Base-by-base conservation (phyloP, 2,888 invertebrate species). In the Arctia plantaginis region DNA sequence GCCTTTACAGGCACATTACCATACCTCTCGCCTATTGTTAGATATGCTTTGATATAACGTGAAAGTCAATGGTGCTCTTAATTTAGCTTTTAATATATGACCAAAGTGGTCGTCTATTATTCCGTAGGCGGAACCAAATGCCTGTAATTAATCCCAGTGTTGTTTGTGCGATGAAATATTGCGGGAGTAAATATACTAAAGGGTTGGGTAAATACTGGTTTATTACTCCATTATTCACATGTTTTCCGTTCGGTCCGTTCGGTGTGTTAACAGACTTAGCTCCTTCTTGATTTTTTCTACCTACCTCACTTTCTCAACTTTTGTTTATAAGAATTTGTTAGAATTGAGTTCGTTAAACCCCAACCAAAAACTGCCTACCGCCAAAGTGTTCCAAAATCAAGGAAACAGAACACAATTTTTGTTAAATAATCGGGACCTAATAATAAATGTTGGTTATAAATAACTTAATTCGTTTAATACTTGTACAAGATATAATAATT, bases 1-100 rank as follows among this genome's bases (percentile, higher is more conserved):
- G 78, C 18, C 62, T 82, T 82, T 77, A 79, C 69, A 77, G 72
- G 72, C 72, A 76, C 73, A 69, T 74, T 71, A 64, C 39, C 55
- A 68, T 68, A 59, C 27, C 35, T 44, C 8, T 67, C n/a, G 73
- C 51, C 71, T 68, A 77, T 82, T 82, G 69, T 83, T 81, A 66
- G 62, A 30, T 18, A 30, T 30, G 62, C 68, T 65, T 27, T 72
- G 65, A 59, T 67, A 67, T 79, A 51, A 72, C 15, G 66, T 62
- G 73, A 59, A 65, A 67, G 79, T 75, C 69, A 69, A 74, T 69
- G 78, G 68, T 75, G 66, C 33, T 65, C 67, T 65, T 83, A 74
- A 69, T 78, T 83, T 75, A 33, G 66, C n/a, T 47, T 66, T 64
- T 71, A 68, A n/a, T 73, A 67, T 68, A 73, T 73, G 64, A 47